phyloP scores from a whole-genome alignment of 2,888 invertebrate genomes.

The Caenorhabditis sp. region DNA sequence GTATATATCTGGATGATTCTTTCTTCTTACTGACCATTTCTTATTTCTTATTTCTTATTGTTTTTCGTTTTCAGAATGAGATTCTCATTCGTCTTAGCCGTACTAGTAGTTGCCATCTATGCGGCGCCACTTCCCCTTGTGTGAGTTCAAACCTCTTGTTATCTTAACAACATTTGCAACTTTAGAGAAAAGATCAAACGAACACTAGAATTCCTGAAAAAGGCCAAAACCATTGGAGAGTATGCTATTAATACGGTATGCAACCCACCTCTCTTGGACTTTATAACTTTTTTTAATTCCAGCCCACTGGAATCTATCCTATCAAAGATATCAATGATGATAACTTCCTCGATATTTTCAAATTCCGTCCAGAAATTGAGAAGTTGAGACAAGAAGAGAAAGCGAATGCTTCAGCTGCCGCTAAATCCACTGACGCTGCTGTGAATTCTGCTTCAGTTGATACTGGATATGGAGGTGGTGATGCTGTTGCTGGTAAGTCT shows the following conservation, averaged over 20 bases:
- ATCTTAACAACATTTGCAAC: not conserved
- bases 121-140: slow-evolving; percentile 57
- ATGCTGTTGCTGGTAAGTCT: slow-evolving; percentile 20
- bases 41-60: slow-evolving; percentile 25
- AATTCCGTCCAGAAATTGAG: slow-evolving; percentile 70
- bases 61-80: slow-evolving; percentile 61
- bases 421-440: slow-evolving; percentile 43
- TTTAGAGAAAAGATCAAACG: slow-evolving; percentile 71
- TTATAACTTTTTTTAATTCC: slow-evolving; percentile 19
- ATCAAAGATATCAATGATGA: slow-evolving; percentile 74
- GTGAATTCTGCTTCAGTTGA: slow-evolving; percentile 57
- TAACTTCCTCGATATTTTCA: slow-evolving; percentile 73
- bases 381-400: slow-evolving; percentile 54
- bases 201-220: slow-evolving; percentile 63
- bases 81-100: slow-evolving; percentile 60
- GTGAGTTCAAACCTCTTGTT: slow-evolving; percentile 31
- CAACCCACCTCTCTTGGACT: not conserved
- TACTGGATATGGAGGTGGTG: slow-evolving; percentile 46
- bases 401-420: slow-evolving; percentile 29
- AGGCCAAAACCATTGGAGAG: slow-evolving; percentile 71
- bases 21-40: not conserved
- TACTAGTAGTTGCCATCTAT: slow-evolving; percentile 47
- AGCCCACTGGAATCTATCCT: slow-evolving; percentile 76
- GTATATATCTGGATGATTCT: slow-evolving; percentile 24
- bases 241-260: slow-evolving; percentile 72